Percentiles rank a stretch among this genome's conserved stretches.
Conservation (phyloP, 2,797 vertebrate species). For the Argentina silus region DNA sequence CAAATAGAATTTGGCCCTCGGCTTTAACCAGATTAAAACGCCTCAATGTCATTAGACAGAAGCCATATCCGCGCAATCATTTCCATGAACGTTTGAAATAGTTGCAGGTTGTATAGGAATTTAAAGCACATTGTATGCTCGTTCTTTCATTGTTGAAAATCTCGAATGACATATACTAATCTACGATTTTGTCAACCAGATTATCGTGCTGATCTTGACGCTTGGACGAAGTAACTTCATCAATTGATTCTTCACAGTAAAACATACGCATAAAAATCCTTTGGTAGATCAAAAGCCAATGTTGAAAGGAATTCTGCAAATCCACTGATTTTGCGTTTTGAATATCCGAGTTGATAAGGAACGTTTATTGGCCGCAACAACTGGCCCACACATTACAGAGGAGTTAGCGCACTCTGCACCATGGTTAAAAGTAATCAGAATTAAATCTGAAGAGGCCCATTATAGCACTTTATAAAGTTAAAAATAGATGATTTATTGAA, state of each 20-base stretch:
- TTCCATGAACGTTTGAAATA: constrained; percentile 58
- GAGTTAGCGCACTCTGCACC: constrained; percentile 24
- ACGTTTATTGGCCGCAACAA: neutral
- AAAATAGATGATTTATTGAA: neutral
- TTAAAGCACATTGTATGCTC: neutral
- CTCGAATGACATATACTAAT: neutral
- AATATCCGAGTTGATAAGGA: neutral
- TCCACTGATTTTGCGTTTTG: neutral
- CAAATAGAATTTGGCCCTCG: constrained; percentile 75
- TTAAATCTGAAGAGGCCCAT: neutral
- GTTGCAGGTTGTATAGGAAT: neutral
- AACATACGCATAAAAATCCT: neutral
- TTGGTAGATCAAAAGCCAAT: neutral
- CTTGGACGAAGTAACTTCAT: neutral
- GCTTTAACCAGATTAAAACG: constrained; percentile 78
- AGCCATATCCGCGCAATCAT: constrained; percentile 63
- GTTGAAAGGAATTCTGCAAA: neutral
- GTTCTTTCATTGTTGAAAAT: neutral
- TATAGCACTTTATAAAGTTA: neutral
- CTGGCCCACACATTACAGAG: neutral
- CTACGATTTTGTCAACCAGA: neutral
- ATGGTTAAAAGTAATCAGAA: neutral
- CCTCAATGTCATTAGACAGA: constrained; percentile 75
- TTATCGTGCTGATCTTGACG: neutral
- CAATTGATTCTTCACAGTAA: neutral